These are phyloP conservation scores for Charanyca ferruginea DNA, from an alignment of 2,888 invertebrate genomes.

Conservation along the genomic window DNA sequence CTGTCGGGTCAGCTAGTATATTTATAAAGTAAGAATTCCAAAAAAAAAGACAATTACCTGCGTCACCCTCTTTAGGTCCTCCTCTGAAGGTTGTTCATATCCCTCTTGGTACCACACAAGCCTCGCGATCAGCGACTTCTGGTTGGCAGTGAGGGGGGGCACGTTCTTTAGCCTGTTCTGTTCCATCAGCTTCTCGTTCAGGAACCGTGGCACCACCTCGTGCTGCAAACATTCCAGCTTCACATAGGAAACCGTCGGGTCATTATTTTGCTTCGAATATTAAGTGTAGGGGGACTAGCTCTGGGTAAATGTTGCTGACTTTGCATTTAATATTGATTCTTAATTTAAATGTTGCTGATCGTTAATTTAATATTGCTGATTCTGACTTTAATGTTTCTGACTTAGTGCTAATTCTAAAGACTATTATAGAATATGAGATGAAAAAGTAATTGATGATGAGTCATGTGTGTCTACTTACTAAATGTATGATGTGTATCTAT, in stretches of 20 bases:
- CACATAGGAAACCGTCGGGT: constrained; percentile 84
- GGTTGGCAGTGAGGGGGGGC: constrained; percentile 95
- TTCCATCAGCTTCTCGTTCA: constrained; percentile 92
- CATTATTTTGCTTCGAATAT: constrained; percentile 80
- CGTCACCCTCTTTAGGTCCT: constrained; percentile 97
- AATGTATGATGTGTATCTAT: constrained; percentile 9
- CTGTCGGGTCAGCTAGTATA: no score
- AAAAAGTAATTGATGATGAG: constrained; percentile 11
- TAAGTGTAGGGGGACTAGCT: constrained; percentile 54
- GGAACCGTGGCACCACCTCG: constrained; percentile 91
- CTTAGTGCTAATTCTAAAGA: constrained; percentile 1
- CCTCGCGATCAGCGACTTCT: constrained; percentile 98
- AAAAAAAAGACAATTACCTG: constrained; percentile 88
- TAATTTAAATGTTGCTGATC: not conserved
- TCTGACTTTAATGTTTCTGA: not conserved
- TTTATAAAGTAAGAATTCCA: not conserved
- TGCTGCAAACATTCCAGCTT: constrained; percentile 89
- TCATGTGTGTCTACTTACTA: constrained; percentile 1
- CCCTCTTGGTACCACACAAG: constrained; percentile 99
- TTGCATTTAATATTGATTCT: not conserved
- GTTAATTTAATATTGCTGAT: not conserved
- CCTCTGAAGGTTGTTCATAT: constrained; percentile 98
- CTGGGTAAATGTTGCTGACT: not conserved
- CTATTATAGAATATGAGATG: constrained; percentile 20
- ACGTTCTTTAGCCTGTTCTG: constrained; percentile 92